Conservation (phyloP, 1,140 invertebrate genomes). For the Drosophila watanabei region DNA sequence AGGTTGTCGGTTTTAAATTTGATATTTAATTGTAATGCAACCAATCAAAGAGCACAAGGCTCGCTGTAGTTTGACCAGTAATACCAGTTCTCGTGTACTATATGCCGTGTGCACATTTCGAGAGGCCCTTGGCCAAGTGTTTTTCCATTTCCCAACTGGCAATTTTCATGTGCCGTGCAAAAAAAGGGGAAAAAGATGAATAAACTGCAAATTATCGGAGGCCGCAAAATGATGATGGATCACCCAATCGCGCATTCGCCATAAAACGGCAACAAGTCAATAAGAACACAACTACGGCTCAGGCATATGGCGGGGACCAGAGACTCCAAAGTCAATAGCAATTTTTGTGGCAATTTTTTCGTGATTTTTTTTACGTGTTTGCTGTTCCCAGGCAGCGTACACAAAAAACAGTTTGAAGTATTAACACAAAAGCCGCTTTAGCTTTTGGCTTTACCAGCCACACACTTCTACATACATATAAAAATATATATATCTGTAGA, state of each 20-base stretch:
- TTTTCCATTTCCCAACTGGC: slow-evolving; percentile 31
- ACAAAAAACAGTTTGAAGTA: slow-evolving; percentile 69
- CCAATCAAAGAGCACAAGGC: slow-evolving; percentile 3
- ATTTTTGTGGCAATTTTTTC: slow-evolving; percentile 78
- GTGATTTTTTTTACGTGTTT: slow-evolving; percentile 33
- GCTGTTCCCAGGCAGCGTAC: slow-evolving; percentile 38
- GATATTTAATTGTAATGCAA: slow-evolving; percentile 16
- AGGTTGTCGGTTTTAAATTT: slow-evolving; percentile 13
- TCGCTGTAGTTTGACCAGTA: slow-evolving; percentile 6
- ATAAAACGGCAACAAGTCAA: slow-evolving; percentile 81
- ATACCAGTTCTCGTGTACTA: slow-evolving; percentile 8
- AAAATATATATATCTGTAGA: slow-evolving; percentile 19
- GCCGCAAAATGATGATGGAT: slow-evolving; percentile 76
- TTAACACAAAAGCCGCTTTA: slow-evolving; percentile 82
- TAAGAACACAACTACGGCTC: slow-evolving; percentile 68
- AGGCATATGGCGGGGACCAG: slow-evolving; percentile 38
- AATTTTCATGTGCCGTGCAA: slow-evolving; percentile 59
- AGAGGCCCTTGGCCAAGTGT: not conserved
- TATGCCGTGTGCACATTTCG: slow-evolving; percentile 4
- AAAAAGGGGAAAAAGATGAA: slow-evolving; percentile 19
- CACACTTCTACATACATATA: slow-evolving; percentile 14
- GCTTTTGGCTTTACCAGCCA: slow-evolving; percentile 66
- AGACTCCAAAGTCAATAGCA: slow-evolving; percentile 67
- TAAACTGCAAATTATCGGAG: slow-evolving; percentile 72
- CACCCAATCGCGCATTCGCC: slow-evolving; percentile 74